Percentiles rank a stretch among this genome's conserved stretches.
These are phyloP conservation scores for Lepidocyrtinus sp. DNA, from an alignment of 2,888 invertebrate species.

Conservation along the genomic window DNA sequence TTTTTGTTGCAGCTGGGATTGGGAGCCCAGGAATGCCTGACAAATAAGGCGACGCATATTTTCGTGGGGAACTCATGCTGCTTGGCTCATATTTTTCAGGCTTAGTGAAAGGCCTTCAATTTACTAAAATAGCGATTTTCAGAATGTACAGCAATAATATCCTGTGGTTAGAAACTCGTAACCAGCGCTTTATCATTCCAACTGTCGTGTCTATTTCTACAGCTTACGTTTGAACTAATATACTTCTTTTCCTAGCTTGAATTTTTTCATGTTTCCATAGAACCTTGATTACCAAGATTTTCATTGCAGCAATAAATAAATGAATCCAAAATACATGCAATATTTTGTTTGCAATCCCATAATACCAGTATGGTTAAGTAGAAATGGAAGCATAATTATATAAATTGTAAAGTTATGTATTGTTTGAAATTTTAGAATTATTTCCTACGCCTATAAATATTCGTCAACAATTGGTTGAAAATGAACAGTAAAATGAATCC, in stretches of 20 bases:
- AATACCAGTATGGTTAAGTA: not conserved
- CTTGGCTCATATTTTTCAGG: not conserved
- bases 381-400: not conserved
- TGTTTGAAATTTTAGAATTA: not conserved
- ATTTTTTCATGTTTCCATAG: no score
- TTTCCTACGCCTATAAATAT: not conserved
- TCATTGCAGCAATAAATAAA: no score
- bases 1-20: not conserved
- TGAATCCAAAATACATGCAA: no score
- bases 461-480: not conserved
- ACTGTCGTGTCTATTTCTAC: not conserved
- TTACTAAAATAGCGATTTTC: not conserved
- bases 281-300: no score
- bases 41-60: conserved; percentile 27
- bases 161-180: no score
- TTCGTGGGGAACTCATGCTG: conserved; percentile 35
- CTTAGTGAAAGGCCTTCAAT: not conserved
- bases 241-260: not conserved
- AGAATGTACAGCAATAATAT: no score
- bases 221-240: not conserved
- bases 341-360: not conserved
- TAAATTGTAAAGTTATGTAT: no score
- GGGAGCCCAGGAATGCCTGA: conserved; percentile 21
- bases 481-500: conserved; percentile 58
- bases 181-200: no score